Conservation (phyloP, 1,140 invertebrate species). For the Armadillidium nasatum region DNA sequence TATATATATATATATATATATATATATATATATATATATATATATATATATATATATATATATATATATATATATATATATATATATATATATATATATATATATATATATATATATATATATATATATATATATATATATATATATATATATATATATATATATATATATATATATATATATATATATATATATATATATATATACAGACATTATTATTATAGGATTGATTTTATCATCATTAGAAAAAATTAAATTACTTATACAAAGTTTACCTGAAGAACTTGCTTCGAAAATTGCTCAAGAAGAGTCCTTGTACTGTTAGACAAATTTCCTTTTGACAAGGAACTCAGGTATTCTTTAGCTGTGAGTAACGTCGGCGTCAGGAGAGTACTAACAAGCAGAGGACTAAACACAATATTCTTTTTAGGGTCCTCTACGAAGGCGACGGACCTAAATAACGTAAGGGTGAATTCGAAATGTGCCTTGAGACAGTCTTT, state of each 20-base stretch:
- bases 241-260: too few species aligned
- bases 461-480: neutral
- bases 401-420: neutral
- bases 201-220: neutral
- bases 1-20: slow-evolving; percentile 6
- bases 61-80: neutral
- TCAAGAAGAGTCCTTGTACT: too few species aligned
- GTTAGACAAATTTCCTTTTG: too few species aligned
- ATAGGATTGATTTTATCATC: too few species aligned
- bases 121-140: slow-evolving; percentile 6
- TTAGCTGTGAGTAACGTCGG: neutral
- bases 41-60: neutral
- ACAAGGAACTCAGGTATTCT: too few species aligned
- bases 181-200: slow-evolving; percentile 2
- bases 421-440: neutral
- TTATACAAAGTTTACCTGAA: too few species aligned
- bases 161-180: neutral
- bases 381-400: neutral
- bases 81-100: slow-evolving; percentile 6
- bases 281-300: too few species aligned
- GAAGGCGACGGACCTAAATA: neutral
- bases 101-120: neutral
- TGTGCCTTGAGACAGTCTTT: neutral
- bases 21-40: slow-evolving; percentile 6
- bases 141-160: neutral